These are phyloP conservation scores for Hippocampus comes DNA, from an alignment of 2,113 vertebrate genomes.

Conservation along the genomic window DNA sequence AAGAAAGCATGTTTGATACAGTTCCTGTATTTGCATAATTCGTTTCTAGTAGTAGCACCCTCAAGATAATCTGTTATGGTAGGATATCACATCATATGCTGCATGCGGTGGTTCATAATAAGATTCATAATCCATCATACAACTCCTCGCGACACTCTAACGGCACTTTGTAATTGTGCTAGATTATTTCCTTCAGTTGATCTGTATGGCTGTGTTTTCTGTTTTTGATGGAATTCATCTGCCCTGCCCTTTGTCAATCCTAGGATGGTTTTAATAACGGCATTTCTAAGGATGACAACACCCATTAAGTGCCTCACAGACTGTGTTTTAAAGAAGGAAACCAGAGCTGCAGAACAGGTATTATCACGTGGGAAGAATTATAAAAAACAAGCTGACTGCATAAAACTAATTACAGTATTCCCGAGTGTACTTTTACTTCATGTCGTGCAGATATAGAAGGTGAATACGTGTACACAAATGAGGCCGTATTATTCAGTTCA, in stretches of 20 bases:
- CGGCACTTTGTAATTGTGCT: not conserved
- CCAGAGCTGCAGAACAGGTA: conserved; percentile 17
- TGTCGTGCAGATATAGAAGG: not conserved
- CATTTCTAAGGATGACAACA: conserved; percentile 32
- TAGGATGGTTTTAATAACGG: conserved; percentile 26
- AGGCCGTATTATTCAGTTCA: not conserved
- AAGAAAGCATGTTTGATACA: not conserved
- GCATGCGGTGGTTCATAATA: not conserved
- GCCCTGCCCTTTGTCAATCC: conserved; percentile 33
- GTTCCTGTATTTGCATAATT: not conserved
- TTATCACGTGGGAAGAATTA: conserved; percentile 26
- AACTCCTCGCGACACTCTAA: not conserved
- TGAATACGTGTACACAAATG: not conserved
- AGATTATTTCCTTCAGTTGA: not conserved
- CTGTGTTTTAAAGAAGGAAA: conserved; percentile 16
- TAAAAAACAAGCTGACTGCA: conserved; percentile 26
- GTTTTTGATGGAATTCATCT: not conserved
- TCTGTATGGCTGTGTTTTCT: not conserved
- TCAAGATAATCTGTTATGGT: not conserved
- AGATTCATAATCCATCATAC: not conserved
- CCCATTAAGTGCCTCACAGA: conserved; percentile 22
- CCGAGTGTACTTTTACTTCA: not conserved
- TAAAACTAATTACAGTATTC: conserved; percentile 21
- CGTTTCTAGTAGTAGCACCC: not conserved
- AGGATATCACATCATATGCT: not conserved